A percentile compares a stretch with the other conserved stretches of the same genome.
phyloP scores from a whole-genome alignment of 2,797 vertebrate species.

The Anomalospiza imberbis region DNA sequence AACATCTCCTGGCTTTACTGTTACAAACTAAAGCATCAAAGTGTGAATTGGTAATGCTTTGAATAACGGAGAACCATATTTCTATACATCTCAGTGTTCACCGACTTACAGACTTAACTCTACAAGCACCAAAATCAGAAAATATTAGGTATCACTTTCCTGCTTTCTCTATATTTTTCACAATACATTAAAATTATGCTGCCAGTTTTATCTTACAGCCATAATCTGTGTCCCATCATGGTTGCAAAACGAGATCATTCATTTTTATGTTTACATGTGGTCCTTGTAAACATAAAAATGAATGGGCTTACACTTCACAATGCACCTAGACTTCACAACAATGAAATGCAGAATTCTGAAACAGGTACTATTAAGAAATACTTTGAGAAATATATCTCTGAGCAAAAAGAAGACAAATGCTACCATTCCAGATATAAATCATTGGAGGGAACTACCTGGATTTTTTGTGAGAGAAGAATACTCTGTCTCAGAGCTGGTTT shows the following conservation, averaged over 20 bases:
- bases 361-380: too few relatives aligned
- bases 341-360: too few relatives aligned
- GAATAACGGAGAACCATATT: not conserved
- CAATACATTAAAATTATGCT: not conserved
- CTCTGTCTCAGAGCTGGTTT: not conserved
- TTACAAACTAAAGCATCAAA: not conserved
- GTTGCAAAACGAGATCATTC: not conserved
- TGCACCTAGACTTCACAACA: too few relatives aligned
- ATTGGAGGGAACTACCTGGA: too few relatives aligned
- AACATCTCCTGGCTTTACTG: not conserved
- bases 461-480: too few relatives aligned
- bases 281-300: not conserved
- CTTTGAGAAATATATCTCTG: too few relatives aligned
- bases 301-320: too few relatives aligned
- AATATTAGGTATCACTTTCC: not conserved
- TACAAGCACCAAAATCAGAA: not conserved
- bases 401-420: too few relatives aligned
- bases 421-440: too few relatives aligned
- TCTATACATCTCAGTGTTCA: not conserved
- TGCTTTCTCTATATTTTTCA: not conserved
- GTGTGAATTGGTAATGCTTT: not conserved
- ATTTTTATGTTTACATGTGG: not conserved
- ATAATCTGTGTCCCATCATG: not conserved
- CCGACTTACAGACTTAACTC: not conserved
- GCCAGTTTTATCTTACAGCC: not conserved